Conservation (phyloP, 2,888 invertebrate species). For the Andrena bicolor region DNA sequence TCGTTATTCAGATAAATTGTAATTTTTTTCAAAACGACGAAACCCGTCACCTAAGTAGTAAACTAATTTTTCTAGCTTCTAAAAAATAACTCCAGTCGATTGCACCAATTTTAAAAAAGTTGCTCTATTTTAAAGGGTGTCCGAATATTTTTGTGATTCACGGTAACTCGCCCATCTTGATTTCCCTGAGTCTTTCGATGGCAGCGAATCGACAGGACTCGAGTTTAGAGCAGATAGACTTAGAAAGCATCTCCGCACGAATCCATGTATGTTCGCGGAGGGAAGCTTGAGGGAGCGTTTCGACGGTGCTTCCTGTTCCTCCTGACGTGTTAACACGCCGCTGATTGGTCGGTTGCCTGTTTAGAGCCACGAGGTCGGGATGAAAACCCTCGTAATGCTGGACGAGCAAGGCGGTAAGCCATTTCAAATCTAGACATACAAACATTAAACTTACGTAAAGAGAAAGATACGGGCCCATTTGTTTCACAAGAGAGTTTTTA, state of each 20-base stretch:
- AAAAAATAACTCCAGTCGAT: no score
- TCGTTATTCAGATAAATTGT: no score
- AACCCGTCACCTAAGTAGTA: no score
- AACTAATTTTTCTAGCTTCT: no score
- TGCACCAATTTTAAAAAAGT: no score
- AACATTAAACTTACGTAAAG: conserved; percentile 63
- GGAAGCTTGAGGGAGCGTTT: conserved; percentile 71
- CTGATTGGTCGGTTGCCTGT: conserved; percentile 87
- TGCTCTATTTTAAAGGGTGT: no score
- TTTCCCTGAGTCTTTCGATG: no score
- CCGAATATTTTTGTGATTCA: no score
- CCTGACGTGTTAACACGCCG: conserved; percentile 79
- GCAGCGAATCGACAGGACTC: no score
- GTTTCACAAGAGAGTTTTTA: conserved; percentile 3
- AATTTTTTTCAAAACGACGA: no score
- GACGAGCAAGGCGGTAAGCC: conserved; percentile 99
- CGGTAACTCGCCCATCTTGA: no score
- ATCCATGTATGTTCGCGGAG: conserved; percentile 37
- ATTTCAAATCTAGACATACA: conserved; percentile 83
- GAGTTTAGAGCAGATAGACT: no score
- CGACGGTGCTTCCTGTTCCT: conserved; percentile 65
- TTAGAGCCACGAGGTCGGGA: conserved; percentile 99
- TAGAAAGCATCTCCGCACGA: background rate
- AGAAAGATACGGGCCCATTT: background rate
- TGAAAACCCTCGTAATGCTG: conserved; percentile 99